Evolutionary conservation across 2,113 vertebrate genomes (phyloP).

Genomic region (Poeciliopsis retropinna): DNA sequence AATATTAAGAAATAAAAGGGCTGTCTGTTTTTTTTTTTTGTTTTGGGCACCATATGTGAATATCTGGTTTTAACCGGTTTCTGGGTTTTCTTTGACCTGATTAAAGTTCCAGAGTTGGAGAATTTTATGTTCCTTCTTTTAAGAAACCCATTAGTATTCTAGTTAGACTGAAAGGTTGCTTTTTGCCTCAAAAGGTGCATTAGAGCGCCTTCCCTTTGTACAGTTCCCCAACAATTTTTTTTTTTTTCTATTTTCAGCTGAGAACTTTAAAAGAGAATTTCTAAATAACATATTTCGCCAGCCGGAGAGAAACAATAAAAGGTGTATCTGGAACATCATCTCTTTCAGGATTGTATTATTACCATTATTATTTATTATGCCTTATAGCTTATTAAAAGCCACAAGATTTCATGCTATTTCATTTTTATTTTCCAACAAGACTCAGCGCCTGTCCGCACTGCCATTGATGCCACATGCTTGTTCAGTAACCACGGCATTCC

Average conservation of each 20-base stretch:
- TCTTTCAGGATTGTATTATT: too few species aligned
- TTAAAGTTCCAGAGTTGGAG: neutral
- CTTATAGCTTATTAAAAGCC: neutral
- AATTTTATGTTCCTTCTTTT: neutral
- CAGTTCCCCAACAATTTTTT: neutral
- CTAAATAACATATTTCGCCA: neutral
- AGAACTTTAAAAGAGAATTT: neutral
- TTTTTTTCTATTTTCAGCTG: neutral
- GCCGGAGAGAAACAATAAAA: too few species aligned
- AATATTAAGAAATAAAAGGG: neutral
- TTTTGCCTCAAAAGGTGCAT: slow-evolving; percentile 18
- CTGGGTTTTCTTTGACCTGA: neutral
- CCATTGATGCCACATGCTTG: too few species aligned
- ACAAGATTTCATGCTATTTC: neutral
- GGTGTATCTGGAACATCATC: neutral
- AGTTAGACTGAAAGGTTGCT: slow-evolving; percentile 10
- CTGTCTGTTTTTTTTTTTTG: neutral
- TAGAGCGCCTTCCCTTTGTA: neutral
- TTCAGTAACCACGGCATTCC: too few species aligned
- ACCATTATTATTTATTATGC: too few species aligned
- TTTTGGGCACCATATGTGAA: neutral
- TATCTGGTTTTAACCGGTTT: neutral
- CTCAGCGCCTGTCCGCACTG: too few species aligned
- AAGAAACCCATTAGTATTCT: slow-evolving; percentile 36
- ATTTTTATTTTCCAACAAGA: too few species aligned